Percentiles rank a stretch among this genome's conserved stretches.
Conservation (phyloP, 2,797 vertebrate genomes). For the Danio jaintianensis region DNA sequence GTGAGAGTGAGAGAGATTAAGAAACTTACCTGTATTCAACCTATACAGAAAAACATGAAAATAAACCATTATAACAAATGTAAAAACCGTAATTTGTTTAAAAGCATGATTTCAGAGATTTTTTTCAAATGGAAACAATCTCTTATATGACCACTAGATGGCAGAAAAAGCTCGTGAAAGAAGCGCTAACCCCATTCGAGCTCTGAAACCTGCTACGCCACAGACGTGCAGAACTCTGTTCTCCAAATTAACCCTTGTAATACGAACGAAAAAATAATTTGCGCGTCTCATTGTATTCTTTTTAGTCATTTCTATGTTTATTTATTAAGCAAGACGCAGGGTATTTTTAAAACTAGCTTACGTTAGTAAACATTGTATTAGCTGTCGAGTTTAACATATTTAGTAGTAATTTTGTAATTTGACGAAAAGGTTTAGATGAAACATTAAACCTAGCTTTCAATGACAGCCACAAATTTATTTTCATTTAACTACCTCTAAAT, state of each 20-base stretch:
- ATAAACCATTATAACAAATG: neutral
- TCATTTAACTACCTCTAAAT: conserved; percentile 55
- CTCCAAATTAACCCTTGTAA: neutral
- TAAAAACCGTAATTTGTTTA: neutral
- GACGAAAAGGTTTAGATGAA: neutral
- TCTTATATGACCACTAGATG: conserved; percentile 36
- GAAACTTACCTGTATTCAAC: neutral
- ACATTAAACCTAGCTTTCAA: conserved; percentile 21
- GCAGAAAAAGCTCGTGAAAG: neutral
- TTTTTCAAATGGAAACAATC: neutral
- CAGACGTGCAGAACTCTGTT: neutral
- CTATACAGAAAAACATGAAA: too few relatives aligned
- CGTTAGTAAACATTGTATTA: too few relatives aligned
- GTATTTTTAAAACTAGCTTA: too few relatives aligned
- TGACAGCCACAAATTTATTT: conserved; percentile 20
- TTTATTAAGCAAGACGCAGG: too few relatives aligned
- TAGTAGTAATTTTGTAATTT: too few relatives aligned
- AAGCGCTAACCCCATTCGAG: neutral
- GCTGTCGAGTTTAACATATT: too few relatives aligned
- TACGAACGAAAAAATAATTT: neutral
- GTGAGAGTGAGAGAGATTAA: too few relatives aligned
- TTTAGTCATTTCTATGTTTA: neutral
- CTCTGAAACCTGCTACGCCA: neutral
- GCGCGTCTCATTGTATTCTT: neutral
- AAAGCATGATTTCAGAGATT: neutral